Conservation (phyloP, 2,113 vertebrate genomes). For the Dolichotis patagonum region DNA sequence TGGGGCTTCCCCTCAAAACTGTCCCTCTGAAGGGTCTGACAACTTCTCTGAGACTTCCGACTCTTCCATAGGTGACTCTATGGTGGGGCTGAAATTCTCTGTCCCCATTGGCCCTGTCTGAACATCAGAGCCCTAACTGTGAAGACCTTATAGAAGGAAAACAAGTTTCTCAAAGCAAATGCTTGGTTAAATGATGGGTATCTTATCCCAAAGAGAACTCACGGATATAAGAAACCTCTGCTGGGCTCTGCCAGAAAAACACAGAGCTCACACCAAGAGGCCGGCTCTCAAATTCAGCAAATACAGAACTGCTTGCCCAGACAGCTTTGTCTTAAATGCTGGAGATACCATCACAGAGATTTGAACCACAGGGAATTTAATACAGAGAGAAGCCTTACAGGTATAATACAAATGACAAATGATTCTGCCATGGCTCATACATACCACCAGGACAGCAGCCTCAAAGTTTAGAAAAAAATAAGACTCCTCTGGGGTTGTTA, state of each 20-base stretch:
- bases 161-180: neutral
- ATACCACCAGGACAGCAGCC: neutral
- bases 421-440: neutral
- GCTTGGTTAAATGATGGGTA: neutral
- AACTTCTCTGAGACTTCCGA: neutral
- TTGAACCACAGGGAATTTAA: neutral
- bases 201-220: neutral
- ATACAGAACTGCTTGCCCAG: neutral
- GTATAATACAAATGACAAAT: neutral
- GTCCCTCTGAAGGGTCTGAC: neutral
- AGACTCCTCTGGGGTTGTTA: neutral
- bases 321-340: neutral
- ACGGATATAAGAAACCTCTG: neutral
- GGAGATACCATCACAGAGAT: neutral
- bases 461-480: neutral
- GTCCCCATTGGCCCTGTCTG: neutral
- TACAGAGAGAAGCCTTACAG: neutral
- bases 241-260: neutral
- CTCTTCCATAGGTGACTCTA: neutral
- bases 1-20: neutral
- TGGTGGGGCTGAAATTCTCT: neutral
- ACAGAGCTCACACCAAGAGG: neutral
- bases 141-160: neutral
- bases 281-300: neutral
- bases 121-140: neutral